Evolutionary conservation across 2,888 invertebrate genomes (phyloP), one percentile per base, ranked within the genome.

Genomic region (Tetranychus piercei): DNA sequence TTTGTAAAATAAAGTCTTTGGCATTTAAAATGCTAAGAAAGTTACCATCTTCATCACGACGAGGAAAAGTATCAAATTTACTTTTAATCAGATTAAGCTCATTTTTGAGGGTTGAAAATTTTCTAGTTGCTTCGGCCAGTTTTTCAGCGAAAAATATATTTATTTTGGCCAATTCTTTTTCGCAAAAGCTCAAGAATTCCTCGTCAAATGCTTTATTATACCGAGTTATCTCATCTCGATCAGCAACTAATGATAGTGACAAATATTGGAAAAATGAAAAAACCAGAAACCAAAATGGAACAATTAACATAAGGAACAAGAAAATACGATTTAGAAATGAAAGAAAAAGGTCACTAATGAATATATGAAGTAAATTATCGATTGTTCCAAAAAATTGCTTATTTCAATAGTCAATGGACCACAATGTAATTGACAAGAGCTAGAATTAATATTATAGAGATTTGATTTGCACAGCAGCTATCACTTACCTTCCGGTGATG

Each of bases 91-190:
- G 22, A 71, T 87, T 90, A 2, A 97, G 84, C 81, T 97, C 96
- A 74, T 90, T 91, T 82, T 90, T 90, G 20, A 97, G 84, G 72
- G 89, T 91, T 23, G 92, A 92, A 83, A 89, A 94, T 84, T 94
- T 95, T 78, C 96, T 87, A 1, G 92, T 94, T 0, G 96, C 97
- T 85, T 97, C 97, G 0, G 97, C 96, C 79, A 97, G 85, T 83
- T 99, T 99, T 84, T 96, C 94, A 90, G 83, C 70, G 77, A 92
- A 97, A 84, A 97, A 97, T 74, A 94, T 93, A 82, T 93, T 96
- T 78, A 97, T 96, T 86, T 97, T 97, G 79, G 91, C 90, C 74
- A 96, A 85, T 83, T 97, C 96, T 81, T 90, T 90, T 83, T 96
- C 95, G 84, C 93, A 93, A 81, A 91, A 93, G 80, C 91, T 91